phyloP scores from a whole-genome alignment of 2,113 vertebrate genomes.

The Thamnophis sirtalis region DNA sequence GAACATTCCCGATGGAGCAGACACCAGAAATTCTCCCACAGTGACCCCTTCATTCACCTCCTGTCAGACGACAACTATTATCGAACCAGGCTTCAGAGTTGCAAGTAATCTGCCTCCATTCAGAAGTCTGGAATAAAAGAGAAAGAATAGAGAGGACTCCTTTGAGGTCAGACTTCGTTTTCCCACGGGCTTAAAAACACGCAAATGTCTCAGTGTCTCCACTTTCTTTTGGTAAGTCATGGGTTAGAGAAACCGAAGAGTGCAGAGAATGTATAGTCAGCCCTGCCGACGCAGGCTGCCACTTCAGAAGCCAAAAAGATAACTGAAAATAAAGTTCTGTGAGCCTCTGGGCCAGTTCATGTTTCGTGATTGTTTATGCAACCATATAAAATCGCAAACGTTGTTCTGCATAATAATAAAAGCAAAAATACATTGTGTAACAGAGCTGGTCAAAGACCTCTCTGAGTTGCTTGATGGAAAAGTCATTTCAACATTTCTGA shows the following conservation, averaged over 20 bases:
- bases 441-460: constrained; percentile 52
- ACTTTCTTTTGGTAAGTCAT: constrained; percentile 63
- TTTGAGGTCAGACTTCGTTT: background rate
- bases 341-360: constrained; percentile 10
- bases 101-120: constrained; percentile 67
- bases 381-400: constrained; percentile 24
- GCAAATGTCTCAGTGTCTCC: constrained; percentile 38
- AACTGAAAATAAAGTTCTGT: background rate
- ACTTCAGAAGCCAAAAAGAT: constrained; percentile 40
- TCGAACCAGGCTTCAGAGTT: constrained; percentile 75
- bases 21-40: constrained; percentile 74
- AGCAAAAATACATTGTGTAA: constrained; percentile 6
- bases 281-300: constrained; percentile 3
- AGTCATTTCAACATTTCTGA: constrained; percentile 10
- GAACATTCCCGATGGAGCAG: constrained; percentile 63
- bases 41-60: constrained; percentile 81
- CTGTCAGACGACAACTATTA: constrained; percentile 76
- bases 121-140: background rate
- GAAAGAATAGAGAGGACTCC: constrained; percentile 23
- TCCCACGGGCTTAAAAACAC: constrained; percentile 15
- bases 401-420: constrained; percentile 33
- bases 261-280: constrained; percentile 22
- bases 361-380: constrained; percentile 42
- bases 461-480: constrained; percentile 28
- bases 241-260: constrained; percentile 18